A percentile compares a stretch with the other conserved stretches of the same genome.
phyloP scores from a whole-genome alignment of 2,113 vertebrate species.

The Marmota flaviventris region DNA sequence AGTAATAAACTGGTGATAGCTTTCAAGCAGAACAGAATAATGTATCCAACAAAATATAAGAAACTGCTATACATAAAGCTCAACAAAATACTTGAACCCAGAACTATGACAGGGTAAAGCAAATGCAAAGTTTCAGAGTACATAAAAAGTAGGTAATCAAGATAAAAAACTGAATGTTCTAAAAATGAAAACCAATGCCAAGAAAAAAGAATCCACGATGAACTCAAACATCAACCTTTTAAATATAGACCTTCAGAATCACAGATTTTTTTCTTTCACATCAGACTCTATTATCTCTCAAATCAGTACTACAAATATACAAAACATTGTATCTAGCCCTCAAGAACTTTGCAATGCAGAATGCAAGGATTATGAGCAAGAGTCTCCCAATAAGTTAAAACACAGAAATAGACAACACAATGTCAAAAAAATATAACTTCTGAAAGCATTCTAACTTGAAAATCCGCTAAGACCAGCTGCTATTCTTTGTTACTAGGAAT shows the following conservation, averaged over 20 bases:
- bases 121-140: not conserved
- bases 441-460: not conserved
- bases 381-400: not conserved
- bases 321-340: not conserved
- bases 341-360: not conserved
- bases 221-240: not conserved
- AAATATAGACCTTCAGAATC: not conserved
- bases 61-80: not conserved
- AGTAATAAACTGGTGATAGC: not conserved
- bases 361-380: not conserved
- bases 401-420: not conserved
- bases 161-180: not conserved
- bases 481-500: slow-evolving; percentile 34
- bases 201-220: not conserved
- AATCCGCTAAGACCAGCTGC: slow-evolving; percentile 5
- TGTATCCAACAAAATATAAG: not conserved
- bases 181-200: slow-evolving; percentile 24
- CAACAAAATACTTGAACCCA: not conserved
- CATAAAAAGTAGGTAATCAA: not conserved
- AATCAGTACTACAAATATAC: not conserved
- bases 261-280: not conserved
- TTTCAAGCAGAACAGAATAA: not conserved
- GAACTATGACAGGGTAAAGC: not conserved
- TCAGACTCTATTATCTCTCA: not conserved
- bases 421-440: not conserved